phyloP scores from a whole-genome alignment of 2,113 vertebrate genomes.

The Cinclus cinclus region DNA sequence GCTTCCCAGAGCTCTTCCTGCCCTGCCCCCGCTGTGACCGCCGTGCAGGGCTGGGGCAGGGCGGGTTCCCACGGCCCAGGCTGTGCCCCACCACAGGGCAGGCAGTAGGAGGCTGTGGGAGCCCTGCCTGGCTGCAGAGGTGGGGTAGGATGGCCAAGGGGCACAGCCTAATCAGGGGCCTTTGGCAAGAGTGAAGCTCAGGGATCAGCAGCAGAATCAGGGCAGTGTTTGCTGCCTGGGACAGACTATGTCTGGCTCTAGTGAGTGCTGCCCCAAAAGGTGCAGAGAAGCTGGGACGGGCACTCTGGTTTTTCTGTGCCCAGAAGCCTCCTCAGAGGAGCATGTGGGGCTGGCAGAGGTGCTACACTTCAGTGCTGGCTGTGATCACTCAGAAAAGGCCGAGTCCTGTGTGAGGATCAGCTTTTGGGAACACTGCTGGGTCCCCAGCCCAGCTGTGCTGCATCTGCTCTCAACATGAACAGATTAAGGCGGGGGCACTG shows the following conservation, averaged over 20 bases:
- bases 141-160: rapidly evolving
- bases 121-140: rapidly evolving
- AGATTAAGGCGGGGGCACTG: neutral
- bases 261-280: neutral
- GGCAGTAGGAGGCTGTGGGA: neutral
- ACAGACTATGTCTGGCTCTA: neutral
- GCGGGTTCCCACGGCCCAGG: neutral
- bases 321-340: neutral
- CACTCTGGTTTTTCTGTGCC: neutral
- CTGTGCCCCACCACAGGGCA: neutral
- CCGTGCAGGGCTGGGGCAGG: neutral
- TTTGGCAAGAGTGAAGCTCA: neutral
- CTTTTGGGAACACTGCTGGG: neutral
- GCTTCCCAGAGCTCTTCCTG: neutral
- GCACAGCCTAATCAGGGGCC: neutral
- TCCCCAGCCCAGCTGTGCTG: neutral
- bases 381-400: neutral
- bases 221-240: neutral
- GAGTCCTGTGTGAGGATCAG: neutral
- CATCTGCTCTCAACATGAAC: neutral
- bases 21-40: neutral
- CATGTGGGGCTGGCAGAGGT: neutral
- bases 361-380: neutral
- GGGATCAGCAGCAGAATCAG: neutral
- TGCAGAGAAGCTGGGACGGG: neutral